Evolutionary conservation across 2,888 invertebrate species (phyloP), one percentile per base, ranked within the genome.

Genomic region (Drosophila lacicola): DNA sequence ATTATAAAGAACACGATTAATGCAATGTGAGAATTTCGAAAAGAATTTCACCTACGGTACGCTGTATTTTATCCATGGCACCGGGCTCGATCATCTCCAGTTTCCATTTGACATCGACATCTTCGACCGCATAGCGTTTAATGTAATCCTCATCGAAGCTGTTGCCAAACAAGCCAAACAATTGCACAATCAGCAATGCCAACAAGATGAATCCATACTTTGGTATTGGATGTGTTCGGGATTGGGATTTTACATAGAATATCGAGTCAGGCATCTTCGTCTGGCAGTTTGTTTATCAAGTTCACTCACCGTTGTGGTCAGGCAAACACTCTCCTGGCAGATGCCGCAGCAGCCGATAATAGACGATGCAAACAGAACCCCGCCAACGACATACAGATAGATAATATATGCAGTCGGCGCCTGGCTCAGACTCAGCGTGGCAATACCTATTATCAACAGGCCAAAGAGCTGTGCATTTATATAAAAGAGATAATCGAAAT

Each of bases 121-220:
- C 92, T 11, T 92, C 90, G 14, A 92, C 91, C 60, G 96, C 93
- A 34, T 93, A 92, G 0, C 92, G 90, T 71, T 93, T 93, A 39
- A 94, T 91, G 64, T 93, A 94, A 42, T 94, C 94, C 11, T 94
- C 93, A 90, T 95, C 94, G 4, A 95, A 93, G 50, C 94, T 94
- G 57, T 94, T 94, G 2, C 70, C 76, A n/a, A 95, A 94, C 3
- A 94, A 95, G 70, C 95, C 92, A 36, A 95, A 94, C 53, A 96
- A 94, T 94, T 96, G 96, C 58, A 95, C 92, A 60, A 96, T 94
- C 91, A 96, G 94, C 67, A 96, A 94, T 56, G 94, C 94, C 77
- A 96, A 91, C 73, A 96, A 92, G 90, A 96, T 94, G 80, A 95
- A 94, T 13, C 96, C 94, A 92, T 96, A 96, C 96, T 96, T 93